Evolutionary conservation across 2,113 vertebrate species (phyloP).

Genomic region (Podiceps cristatus): DNA sequence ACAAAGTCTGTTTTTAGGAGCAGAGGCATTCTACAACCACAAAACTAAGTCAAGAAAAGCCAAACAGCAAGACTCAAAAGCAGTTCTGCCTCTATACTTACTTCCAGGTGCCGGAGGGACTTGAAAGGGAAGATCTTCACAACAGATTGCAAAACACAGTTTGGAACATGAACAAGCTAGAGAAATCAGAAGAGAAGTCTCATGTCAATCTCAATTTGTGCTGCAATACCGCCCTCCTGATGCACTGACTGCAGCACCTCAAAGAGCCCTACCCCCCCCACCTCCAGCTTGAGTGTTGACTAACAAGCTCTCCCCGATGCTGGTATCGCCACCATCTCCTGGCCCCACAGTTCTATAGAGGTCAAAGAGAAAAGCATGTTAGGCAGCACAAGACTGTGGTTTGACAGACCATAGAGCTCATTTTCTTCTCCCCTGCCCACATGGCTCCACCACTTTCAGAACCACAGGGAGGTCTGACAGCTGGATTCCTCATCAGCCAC

Average conservation of each 20-base stretch:
- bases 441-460: background rate
- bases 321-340: background rate
- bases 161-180: slow-evolving; percentile 86
- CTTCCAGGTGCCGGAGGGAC: slow-evolving; percentile 90
- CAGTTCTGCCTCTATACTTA: slow-evolving; percentile 55
- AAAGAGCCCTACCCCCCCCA: background rate
- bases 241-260: background rate
- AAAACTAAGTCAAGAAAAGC: background rate
- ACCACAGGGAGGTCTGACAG: background rate
- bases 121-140: slow-evolving; percentile 98
- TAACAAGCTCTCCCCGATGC: background rate
- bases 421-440: background rate
- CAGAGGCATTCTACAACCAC: background rate
- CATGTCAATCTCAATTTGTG: background rate
- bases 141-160: slow-evolving; percentile 77
- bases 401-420: background rate
- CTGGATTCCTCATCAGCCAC: background rate
- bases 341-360: background rate
- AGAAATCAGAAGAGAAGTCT: slow-evolving; percentile 5
- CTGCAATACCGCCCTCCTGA: background rate
- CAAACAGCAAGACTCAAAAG: background rate
- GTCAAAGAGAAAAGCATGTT: background rate
- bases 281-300: accelerated
- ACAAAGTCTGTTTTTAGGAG: background rate
- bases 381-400: background rate